Conservation (phyloP, 2,888 invertebrate species). For the Leptura quadrifasciata region DNA sequence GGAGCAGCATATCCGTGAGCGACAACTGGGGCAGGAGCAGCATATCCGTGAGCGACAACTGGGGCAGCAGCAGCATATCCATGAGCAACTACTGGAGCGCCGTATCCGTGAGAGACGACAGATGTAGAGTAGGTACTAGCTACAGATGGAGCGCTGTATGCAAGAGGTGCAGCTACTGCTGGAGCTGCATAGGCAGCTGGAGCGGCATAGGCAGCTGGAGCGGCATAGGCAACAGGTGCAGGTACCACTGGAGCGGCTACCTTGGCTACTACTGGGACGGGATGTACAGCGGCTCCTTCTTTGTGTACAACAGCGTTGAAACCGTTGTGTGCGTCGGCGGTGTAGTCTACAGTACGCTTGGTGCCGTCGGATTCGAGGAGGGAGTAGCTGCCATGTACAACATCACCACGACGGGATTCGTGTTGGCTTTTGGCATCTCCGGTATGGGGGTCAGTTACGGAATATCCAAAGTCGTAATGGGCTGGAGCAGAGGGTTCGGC, state of each 20-base stretch:
- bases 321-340: slow-evolving; percentile 74
- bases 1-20: slow-evolving; percentile 49
- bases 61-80: slow-evolving; percentile 53
- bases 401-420: slow-evolving; percentile 74
- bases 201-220: slow-evolving; percentile 21
- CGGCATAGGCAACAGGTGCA: slow-evolving; percentile 32
- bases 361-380: slow-evolving; percentile 75
- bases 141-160: not conserved
- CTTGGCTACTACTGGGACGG: slow-evolving; percentile 64
- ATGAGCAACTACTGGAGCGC: slow-evolving; percentile 60
- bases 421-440: slow-evolving; percentile 76
- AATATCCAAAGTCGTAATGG: slow-evolving; percentile 50
- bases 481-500: slow-evolving; percentile 56
- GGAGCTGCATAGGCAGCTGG: slow-evolving; percentile 8
- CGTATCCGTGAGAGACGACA: no score
- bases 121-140: not conserved
- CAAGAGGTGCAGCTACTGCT: not conserved
- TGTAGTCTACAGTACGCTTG: slow-evolving; percentile 75
- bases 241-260: slow-evolving; percentile 47
- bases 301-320: slow-evolving; percentile 76
- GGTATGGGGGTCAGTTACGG: slow-evolving; percentile 64
- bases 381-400: slow-evolving; percentile 74
- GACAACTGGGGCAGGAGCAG: slow-evolving; percentile 40
- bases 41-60: slow-evolving; percentile 54
- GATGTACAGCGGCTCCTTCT: slow-evolving; percentile 66